Conservation (phyloP, 2,888 invertebrate species). For the Argynnis bischoffii region DNA sequence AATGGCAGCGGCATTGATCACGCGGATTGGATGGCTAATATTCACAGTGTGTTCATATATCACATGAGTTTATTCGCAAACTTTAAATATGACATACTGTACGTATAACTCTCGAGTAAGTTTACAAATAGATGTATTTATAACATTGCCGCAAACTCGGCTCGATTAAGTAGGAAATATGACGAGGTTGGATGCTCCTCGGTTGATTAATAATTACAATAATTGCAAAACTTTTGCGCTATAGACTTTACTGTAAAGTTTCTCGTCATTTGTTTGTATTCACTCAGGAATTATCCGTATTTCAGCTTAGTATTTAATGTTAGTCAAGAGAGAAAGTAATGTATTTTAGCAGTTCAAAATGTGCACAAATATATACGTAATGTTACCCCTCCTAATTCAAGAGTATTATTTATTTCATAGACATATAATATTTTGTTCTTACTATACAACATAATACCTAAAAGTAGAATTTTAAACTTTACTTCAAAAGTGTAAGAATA, state of each 20-base stretch:
- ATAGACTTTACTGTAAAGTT: constrained; percentile 61
- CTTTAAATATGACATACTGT: constrained; percentile 51
- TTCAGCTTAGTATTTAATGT: constrained; percentile 17
- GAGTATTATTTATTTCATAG: not conserved
- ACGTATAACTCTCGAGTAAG: constrained; percentile 57
- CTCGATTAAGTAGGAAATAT: constrained; percentile 77
- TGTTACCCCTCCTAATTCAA: not conserved
- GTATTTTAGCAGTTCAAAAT: not conserved
- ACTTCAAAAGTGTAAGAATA: constrained; percentile 25
- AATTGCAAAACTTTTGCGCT: constrained; percentile 76
- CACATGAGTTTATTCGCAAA: constrained; percentile 37
- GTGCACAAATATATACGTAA: not conserved
- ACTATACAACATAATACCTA: not conserved
- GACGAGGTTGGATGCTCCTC: constrained; percentile 68
- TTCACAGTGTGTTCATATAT: constrained; percentile 27
- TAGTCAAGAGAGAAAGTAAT: constrained; percentile 9
- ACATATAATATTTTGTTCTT: not conserved
- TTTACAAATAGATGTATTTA: constrained; percentile 72
- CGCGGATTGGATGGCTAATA: constrained; percentile 33
- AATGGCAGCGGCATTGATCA: constrained; percentile 48
- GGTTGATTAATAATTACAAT: constrained; percentile 76
- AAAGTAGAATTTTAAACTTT: constrained; percentile 26
- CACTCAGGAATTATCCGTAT: constrained; percentile 48
- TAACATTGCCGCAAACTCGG: constrained; percentile 66
- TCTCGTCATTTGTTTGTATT: constrained; percentile 69